Evolutionary conservation across 2,113 vertebrate species (phyloP).

Genomic region (Catharus bicknelli): DNA sequence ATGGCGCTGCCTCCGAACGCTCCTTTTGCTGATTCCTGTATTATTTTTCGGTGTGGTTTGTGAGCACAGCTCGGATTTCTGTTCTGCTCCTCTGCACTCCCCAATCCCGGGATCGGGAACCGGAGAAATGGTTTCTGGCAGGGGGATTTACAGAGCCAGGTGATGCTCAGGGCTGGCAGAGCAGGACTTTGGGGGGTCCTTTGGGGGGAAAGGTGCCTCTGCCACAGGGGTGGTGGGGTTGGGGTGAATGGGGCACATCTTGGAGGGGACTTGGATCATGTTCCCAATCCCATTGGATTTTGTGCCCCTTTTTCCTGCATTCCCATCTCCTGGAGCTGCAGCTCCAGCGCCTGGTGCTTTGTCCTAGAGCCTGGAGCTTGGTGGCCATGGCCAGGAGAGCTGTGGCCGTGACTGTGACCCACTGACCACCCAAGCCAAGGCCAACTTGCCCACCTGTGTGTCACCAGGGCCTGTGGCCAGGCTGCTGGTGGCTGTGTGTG

Average conservation of each 20-base stretch:
- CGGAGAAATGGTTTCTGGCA: not conserved
- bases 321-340: not conserved
- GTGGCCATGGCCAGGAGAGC: not conserved
- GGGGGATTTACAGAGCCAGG: not conserved
- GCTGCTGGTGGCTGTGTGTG: fast-evolving
- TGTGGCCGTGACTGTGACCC: fast-evolving
- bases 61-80: conserved; percentile 32
- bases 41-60: not conserved
- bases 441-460: not conserved
- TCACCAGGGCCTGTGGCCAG: not conserved
- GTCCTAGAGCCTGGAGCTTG: fast-evolving
- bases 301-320: not conserved
- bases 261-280: not conserved
- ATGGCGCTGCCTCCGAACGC: not conserved
- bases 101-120: not conserved
- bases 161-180: not conserved
- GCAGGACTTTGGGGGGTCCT: not conserved
- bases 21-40: not conserved
- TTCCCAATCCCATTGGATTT: not conserved
- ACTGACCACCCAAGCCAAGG: not conserved
- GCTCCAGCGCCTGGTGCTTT: not conserved
- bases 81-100: conserved; percentile 25
- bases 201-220: not conserved
- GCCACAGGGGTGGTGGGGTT: fast-evolving
- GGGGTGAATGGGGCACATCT: fast-evolving